A percentile compares a stretch with the other conserved stretches of the same genome.
Conservation (phyloP, 1,140 invertebrate species). For the Caenorhabditis latens region DNA sequence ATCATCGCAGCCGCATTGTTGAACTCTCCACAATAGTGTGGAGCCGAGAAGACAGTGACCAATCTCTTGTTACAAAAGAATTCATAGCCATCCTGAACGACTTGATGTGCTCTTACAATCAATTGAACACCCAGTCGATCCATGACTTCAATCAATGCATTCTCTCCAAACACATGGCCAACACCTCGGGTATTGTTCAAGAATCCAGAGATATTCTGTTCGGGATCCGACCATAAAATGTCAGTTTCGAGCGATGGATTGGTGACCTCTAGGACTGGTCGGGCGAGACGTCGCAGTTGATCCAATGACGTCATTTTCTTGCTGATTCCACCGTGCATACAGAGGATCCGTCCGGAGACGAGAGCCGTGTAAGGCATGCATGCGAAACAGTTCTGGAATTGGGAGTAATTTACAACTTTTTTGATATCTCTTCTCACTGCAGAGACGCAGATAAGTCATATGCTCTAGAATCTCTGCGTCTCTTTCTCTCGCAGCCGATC, state of each 20-base stretch:
- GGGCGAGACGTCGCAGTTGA: slow-evolving; percentile 80
- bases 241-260: slow-evolving; percentile 87
- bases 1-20: slow-evolving; percentile 70
- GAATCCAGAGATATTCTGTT: slow-evolving; percentile 74
- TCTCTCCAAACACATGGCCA: slow-evolving; percentile 2
- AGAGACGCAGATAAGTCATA: slow-evolving; percentile 83
- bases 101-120: slow-evolving; percentile 4
- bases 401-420: too few species aligned
- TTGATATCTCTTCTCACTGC: too few species aligned
- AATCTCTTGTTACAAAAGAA: slow-evolving; percentile 78
- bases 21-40: slow-evolving; percentile 69
- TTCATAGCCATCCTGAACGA: slow-evolving; percentile 81
- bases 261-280: slow-evolving; percentile 82
- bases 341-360: slow-evolving; percentile 88
- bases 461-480: slow-evolving; percentile 81
- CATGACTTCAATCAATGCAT: background rate
- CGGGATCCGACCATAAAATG: slow-evolving; percentile 91
- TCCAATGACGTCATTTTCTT: slow-evolving; percentile 83
- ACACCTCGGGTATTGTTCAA: background rate
- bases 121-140: slow-evolving; percentile 16
- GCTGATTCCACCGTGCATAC: slow-evolving; percentile 86
- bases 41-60: slow-evolving; percentile 69
- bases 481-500: background rate
- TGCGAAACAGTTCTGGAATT: slow-evolving; percentile 80
- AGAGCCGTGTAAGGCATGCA: slow-evolving; percentile 81